phyloP scores from a whole-genome alignment of 2,113 vertebrate species.

The Neogale vison region DNA sequence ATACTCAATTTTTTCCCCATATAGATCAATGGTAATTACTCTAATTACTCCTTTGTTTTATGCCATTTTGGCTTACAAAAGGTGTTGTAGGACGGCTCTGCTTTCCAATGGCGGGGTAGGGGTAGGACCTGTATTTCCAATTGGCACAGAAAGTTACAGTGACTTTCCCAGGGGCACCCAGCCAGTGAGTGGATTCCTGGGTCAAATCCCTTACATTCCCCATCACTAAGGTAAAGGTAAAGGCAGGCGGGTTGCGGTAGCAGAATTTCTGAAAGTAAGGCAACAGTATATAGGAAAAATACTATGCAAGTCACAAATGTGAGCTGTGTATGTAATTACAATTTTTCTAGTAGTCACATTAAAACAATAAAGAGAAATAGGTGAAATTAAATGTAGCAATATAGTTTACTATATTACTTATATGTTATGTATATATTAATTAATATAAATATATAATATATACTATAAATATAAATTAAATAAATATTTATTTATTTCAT shows the following conservation, averaged over 20 bases:
- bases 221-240: not conserved
- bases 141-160: not conserved
- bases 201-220: not conserved
- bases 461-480: too few relatives aligned
- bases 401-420: not conserved
- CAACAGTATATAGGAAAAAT: not conserved
- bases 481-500: not conserved
- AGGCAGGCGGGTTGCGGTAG: not conserved
- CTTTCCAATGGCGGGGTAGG: not conserved
- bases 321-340: not conserved
- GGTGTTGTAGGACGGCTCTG: not conserved
- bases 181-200: not conserved
- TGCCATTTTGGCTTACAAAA: not conserved
- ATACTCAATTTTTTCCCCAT: not conserved
- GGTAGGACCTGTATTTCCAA: not conserved
- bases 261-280: not conserved
- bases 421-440: not conserved
- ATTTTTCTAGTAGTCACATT: not conserved
- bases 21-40: not conserved
- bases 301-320: not conserved
- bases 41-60: not conserved
- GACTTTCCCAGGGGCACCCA: not conserved
- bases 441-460: not conserved
- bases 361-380: constrained; percentile 26
- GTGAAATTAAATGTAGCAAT: not conserved